phyloP scores from a whole-genome alignment of 1,140 invertebrate genomes.

The Helicoverpa zea region DNA sequence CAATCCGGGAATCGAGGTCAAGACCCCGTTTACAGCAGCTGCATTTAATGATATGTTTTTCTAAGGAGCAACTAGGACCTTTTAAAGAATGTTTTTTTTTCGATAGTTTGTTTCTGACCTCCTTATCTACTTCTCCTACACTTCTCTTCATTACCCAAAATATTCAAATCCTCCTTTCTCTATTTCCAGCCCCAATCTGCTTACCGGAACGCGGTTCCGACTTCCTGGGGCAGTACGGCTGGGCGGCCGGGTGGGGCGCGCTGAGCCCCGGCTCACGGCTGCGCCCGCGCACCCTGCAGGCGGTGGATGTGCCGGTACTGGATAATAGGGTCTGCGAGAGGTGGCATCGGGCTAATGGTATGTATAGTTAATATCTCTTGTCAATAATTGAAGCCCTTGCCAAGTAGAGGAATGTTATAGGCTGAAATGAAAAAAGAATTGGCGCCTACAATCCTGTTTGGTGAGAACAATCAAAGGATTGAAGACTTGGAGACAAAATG shows the following conservation, averaged over 20 bases:
- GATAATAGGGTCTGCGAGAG: constrained; percentile 95
- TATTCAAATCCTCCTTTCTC: not conserved
- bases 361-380: constrained; percentile 16
- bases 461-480: too few relatives aligned
- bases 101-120: too few relatives aligned
- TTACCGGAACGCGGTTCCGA: constrained; percentile 96
- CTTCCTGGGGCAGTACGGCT: constrained; percentile 96
- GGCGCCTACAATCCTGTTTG: too few relatives aligned
- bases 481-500: too few relatives aligned
- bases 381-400: not conserved
- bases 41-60: too few relatives aligned
- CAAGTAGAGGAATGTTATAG: too few relatives aligned
- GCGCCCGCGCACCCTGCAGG: constrained; percentile 96
- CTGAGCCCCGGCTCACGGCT: constrained; percentile 95
- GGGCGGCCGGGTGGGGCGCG: constrained; percentile 98
- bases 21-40: too few relatives aligned
- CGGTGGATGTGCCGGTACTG: constrained; percentile 96
- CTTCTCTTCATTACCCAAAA: not conserved
- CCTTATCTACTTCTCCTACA: too few relatives aligned
- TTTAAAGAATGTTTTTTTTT: too few relatives aligned
- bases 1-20: too few relatives aligned
- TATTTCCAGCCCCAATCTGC: constrained; percentile 93
- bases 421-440: too few relatives aligned
- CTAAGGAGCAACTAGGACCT: too few relatives aligned
- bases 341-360: constrained; percentile 92